phyloP scores from a whole-genome alignment of 2,888 invertebrate genomes.

The Stictocephala bisonia region DNA sequence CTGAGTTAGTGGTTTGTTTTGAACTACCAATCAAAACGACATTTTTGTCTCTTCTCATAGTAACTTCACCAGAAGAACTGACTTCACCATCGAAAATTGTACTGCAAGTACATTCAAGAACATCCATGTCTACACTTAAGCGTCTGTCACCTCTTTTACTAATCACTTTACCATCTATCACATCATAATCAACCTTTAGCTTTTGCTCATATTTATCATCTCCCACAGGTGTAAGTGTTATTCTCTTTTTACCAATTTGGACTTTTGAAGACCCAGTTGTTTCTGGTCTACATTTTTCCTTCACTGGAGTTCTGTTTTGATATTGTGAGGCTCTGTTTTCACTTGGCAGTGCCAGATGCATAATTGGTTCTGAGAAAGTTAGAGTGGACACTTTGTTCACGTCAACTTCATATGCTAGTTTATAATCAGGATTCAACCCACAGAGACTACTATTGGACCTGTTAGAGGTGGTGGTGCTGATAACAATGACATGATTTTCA shows the following conservation, averaged over 20 bases:
- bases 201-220: constrained; percentile 40
- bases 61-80: too few species aligned
- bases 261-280: not conserved
- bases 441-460: too few species aligned
- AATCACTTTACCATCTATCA: not conserved
- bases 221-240: constrained; percentile 21
- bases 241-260: constrained; percentile 32
- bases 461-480: too few species aligned
- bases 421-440: not conserved
- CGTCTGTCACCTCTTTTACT: not conserved
- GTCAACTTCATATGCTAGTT: constrained; percentile 5
- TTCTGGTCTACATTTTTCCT: too few species aligned
- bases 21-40: too few species aligned
- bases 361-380: not conserved
- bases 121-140: not conserved
- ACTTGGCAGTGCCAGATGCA: not conserved
- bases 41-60: too few species aligned
- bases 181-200: constrained; percentile 16
- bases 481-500: too few species aligned
- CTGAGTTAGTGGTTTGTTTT: too few species aligned
- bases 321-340: too few species aligned
- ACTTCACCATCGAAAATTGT: too few species aligned
- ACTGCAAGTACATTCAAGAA: constrained; percentile 12
- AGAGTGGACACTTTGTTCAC: not conserved
- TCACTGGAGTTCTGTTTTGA: too few species aligned